Evolutionary conservation across 23 tunicate genomes (phyloP), one percentile per base, ranked within the genome.

Genomic region (Trididemnum clinides): DNA sequence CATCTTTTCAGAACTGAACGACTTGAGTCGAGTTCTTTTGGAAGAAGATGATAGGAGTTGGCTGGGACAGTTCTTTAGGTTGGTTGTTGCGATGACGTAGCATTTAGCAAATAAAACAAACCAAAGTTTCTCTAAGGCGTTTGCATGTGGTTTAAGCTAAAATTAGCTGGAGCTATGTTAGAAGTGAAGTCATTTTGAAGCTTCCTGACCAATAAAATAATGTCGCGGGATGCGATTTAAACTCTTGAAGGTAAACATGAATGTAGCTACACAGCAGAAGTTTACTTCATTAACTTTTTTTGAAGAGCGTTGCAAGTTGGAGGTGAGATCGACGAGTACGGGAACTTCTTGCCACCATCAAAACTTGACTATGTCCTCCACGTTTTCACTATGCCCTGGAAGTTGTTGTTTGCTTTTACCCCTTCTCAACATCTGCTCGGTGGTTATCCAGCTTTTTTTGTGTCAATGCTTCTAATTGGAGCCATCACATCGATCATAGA

Each of bases 321-420:
- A 20, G 99, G 99, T 7, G 99, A 85, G 27, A 82, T 88, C 28
- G 87, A 85, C 59, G 99, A 91, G 34, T 33, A 77, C 63, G 99
- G 92, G 4, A 38, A 54, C 33, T 77, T 59, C 32, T 15, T 50
- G 25, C 87, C 87, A 0, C 87, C 92, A 0, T 32, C 84, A 1
- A 69, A 58, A 1, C 20, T 73, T 32, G 90, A 88, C 87, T 96
- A 88, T 81, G 23, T 96, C 62, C 34, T 91, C 76, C 99, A 96
- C 51, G 39, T 84, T 33, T 2, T 96, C 33, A 76, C 93, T 1
- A 81, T 96, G 71, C 86, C 86, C 3, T 96, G 89, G 92, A 96
- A 96, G 54, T 28, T 92, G 7, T 15, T 96, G 0, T 96, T 91
- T 57, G 96, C 99, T 20, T 64, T 91, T 33, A 87, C 84, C 0